These are phyloP conservation scores for Drosophila nannoptera DNA, from an alignment of 1,140 invertebrate genomes.

Conservation along the genomic window DNA sequence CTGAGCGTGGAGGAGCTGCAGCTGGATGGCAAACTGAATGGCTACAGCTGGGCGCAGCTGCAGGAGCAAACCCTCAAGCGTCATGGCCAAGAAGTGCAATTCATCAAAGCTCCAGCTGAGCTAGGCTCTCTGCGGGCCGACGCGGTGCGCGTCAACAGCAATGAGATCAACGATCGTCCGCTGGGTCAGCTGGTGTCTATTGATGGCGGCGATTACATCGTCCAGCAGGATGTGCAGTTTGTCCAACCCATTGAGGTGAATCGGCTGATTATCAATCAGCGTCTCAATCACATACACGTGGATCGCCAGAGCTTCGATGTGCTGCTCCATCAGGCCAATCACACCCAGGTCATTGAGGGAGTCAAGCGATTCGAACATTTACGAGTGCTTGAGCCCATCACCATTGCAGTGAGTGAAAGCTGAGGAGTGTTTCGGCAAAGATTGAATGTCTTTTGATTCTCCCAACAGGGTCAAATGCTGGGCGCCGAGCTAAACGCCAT, in stretches of 20 bases:
- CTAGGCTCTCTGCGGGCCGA: slow-evolving; percentile 51
- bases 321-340: slow-evolving; percentile 66
- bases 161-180: slow-evolving; percentile 55
- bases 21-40: slow-evolving; percentile 60
- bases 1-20: slow-evolving; percentile 45
- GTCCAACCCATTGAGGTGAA: slow-evolving; percentile 69
- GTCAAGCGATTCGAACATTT: slow-evolving; percentile 78
- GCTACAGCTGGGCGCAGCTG: slow-evolving; percentile 48
- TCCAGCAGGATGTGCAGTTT: slow-evolving; percentile 79
- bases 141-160: slow-evolving; percentile 48
- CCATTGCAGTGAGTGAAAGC: slow-evolving; percentile 60
- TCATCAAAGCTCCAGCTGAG: slow-evolving; percentile 48
- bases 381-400: slow-evolving; percentile 75
- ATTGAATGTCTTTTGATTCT: background rate
- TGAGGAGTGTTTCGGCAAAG: background rate
- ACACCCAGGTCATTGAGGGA: slow-evolving; percentile 78
- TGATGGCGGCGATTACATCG: slow-evolving; percentile 62
- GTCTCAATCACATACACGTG: slow-evolving; percentile 79
- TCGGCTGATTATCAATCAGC: slow-evolving; percentile 68
- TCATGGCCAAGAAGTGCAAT: slow-evolving; percentile 47
- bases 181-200: slow-evolving; percentile 57
- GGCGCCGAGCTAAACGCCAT: slow-evolving; percentile 74
- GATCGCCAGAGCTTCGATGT: slow-evolving; percentile 77
- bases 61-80: slow-evolving; percentile 63
- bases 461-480: slow-evolving; percentile 59